Base-by-base conservation (phyloP, 2,888 invertebrate genomes). In the Actias luna region DNA sequence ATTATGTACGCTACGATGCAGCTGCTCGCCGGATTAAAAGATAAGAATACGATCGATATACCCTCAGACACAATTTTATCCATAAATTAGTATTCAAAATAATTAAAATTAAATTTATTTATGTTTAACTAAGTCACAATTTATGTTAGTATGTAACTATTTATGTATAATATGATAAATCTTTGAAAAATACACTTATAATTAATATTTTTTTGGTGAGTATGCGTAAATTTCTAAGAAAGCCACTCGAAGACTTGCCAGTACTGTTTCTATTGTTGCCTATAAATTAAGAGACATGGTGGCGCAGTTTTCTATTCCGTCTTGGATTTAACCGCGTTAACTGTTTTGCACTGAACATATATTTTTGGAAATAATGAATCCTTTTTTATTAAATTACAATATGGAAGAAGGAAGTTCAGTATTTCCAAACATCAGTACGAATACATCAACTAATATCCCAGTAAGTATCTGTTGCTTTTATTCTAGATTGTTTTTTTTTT, bases 341-440 rank as follows among this genome's bases (percentile, higher is more conserved):
- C 25, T 12, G 22, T 50, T 22, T 25, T 50, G 25, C 22, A 22
- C 14, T 50, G 10, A 16, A 4, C 5, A 25, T 50, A 29, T 16
- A 52, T 52, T 55, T n/a, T 46, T 65, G 39, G 50, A 46, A 14
- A 65, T 4, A 64, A 81, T 87, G 82, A 80, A 84, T 65, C 74
- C 80, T 16, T 73, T 81, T 68, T 71, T 81, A 33, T 83, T 72
- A 60, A 82, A 81, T 70, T 85, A 72, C 65, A 76, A 71, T 65
- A 73, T 80, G 69, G 86, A 85, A 39, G 87, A 87, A 36, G 77
- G 76, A 22, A 88, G 82, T 67, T 71, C 82, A 2, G 25, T 25
- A 50, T 87, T 87, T 71, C 81, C 84, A 33, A 76, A 82, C 16
- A 81, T 83, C n/a, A 76, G 72, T 64, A 87, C 87, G 16, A 71